Conservation (phyloP, 2,888 invertebrate species). For the Hirtodrosophila duncani region DNA sequence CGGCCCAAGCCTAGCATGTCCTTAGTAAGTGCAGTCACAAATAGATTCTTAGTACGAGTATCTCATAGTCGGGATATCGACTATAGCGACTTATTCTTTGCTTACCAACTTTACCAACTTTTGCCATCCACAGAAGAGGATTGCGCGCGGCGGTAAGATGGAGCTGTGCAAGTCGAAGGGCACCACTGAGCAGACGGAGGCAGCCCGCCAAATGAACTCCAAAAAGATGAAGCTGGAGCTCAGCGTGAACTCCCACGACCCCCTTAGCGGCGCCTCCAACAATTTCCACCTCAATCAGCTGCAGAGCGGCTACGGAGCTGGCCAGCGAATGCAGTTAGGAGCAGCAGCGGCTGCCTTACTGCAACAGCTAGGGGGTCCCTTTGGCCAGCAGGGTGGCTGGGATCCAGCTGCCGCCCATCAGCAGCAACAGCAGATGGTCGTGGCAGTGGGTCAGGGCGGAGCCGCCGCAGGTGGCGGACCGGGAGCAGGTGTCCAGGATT, state of each 20-base stretch:
- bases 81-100: too few species aligned
- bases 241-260: constrained; percentile 75
- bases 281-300: constrained; percentile 71
- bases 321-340: constrained; percentile 71
- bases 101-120: too few species aligned
- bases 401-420: constrained; percentile 78
- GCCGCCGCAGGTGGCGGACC: constrained; percentile 82
- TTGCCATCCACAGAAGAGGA: constrained; percentile 85
- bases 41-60: too few species aligned
- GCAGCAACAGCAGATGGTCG: constrained; percentile 81
- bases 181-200: constrained; percentile 94
- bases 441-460: constrained; percentile 80
- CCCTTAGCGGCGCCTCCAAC: constrained; percentile 77
- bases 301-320: constrained; percentile 65
- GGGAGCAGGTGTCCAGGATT: constrained; percentile 82
- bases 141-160: constrained; percentile 91
- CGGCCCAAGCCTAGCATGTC: constrained; percentile 78
- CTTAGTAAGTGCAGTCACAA: too few species aligned
- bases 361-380: constrained; percentile 69
- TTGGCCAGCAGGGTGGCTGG: constrained; percentile 62
- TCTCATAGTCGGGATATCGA: too few species aligned
- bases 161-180: constrained; percentile 96
- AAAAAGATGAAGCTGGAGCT: constrained; percentile 87
- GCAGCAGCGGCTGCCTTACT: constrained; percentile 77
- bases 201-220: constrained; percentile 96